Evolutionary conservation across 2,888 invertebrate genomes (phyloP), one percentile per base, ranked within the genome.

Genomic region (Tillus elongatus): DNA sequence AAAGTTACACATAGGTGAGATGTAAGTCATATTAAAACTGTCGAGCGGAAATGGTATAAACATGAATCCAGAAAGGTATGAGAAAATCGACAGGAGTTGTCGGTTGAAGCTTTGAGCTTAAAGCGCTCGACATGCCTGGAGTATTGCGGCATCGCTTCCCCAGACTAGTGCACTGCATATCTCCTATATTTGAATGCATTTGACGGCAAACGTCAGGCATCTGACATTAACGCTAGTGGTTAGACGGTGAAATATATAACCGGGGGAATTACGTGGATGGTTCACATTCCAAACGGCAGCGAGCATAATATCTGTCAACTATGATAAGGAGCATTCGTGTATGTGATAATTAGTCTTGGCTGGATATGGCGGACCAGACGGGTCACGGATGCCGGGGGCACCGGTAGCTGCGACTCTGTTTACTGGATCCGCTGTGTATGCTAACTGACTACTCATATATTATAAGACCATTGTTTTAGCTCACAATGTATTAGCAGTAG

Each of bases 281-380:
- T 44, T 58, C 59, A 60, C 61, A 57, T 54, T 58, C 58, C 53
- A 51, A n/a, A 36, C 49, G 38, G 35, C 52, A 47, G 46, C 49
- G 50, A 51, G 52, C 54, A 61, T 59, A 63, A 61, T 63, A 63
- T 61, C 61, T 63, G 63, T 63, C 63, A 63, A 61, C 57, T 61
- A 57, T 62, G 61, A 63, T 64, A 61, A 63, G 61, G 55, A 59
- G 63, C 61, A 62, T 60, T 61, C 60, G 54, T 60, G 62, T 63
- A 63, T 63, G 63, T 59, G 60, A 63, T 63, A 63, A 64, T 64
- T 62, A 63, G 61, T 60, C 59, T 54, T 59, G 57, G 58, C 57
- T 60, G 58, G 45, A 37, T 33, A 43, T 33, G 55, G 57, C 47
- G 44, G 60, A 50, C 52, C 59, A 57, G 50, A 44, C 38, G 40